Percentiles rank a stretch among this genome's conserved stretches.
Conservation (phyloP, 1,140 invertebrate genomes). For the Teleogryllus occipitalis region DNA sequence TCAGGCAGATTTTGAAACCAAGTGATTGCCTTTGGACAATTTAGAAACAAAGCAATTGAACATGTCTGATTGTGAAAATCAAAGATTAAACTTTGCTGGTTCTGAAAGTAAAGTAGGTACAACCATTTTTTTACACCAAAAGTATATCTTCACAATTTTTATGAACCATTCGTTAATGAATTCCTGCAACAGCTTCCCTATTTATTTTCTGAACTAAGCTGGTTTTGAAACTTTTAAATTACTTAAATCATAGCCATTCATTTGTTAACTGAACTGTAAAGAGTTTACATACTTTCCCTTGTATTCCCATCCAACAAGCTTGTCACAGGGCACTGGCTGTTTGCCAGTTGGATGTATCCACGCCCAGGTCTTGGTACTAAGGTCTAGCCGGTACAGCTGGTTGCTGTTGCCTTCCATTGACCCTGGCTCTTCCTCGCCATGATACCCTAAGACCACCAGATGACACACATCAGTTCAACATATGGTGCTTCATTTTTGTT, state of each 20-base stretch:
- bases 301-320: slow-evolving; percentile 37
- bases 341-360: slow-evolving; percentile 26
- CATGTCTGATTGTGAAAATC: no score
- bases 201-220: neutral
- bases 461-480: no score
- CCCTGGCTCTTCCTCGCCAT: slow-evolving; percentile 16
- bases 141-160: no score
- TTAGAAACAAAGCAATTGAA: no score
- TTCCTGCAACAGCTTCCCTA: neutral
- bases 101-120: no score
- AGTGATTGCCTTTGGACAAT: no score
- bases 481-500: no score
- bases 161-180: no score
- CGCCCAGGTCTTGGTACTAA: slow-evolving; percentile 33
- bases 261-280: neutral
- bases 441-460: slow-evolving; percentile 10
- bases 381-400: slow-evolving; percentile 33
- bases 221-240: neutral
- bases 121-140: no score
- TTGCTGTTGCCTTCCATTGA: slow-evolving; percentile 30
- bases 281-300: slow-evolving; percentile 31
- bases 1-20: no score
- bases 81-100: no score
- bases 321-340: slow-evolving; percentile 35
- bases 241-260: neutral